phyloP scores from a whole-genome alignment of 2,113 vertebrate genomes.

The Orthonyx spaldingii region DNA sequence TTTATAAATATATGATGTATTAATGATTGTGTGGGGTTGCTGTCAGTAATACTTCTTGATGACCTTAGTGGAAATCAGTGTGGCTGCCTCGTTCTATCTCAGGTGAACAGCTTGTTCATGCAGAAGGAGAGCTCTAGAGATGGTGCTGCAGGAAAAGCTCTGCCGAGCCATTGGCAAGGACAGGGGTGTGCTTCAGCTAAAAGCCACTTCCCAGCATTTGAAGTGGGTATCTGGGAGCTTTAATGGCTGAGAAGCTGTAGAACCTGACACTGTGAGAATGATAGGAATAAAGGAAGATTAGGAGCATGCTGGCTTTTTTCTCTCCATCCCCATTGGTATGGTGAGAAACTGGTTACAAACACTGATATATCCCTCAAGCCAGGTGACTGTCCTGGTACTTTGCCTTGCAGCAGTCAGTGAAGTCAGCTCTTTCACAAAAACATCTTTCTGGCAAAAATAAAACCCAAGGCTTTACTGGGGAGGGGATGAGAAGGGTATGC shows the following conservation, averaged over 20 bases:
- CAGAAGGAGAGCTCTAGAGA: not conserved
- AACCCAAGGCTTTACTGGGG: not conserved
- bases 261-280: not conserved
- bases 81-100: not conserved
- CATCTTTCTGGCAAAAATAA: not conserved
- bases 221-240: not conserved
- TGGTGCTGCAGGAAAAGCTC: not conserved
- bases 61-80: not conserved
- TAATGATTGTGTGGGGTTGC: not conserved
- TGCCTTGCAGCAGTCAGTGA: not conserved
- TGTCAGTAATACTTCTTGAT: not conserved
- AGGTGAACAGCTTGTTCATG: not conserved
- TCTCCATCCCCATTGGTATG: fast-evolving
- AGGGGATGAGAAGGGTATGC: not conserved
- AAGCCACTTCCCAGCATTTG: not conserved
- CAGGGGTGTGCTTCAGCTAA: not conserved
- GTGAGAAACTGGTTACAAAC: not conserved
- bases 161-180: not conserved
- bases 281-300: not conserved
- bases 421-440: not conserved
- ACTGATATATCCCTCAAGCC: not conserved
- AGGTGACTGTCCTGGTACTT: not conserved
- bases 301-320: not conserved
- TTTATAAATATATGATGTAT: not conserved
- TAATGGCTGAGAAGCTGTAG: not conserved